Base-by-base conservation (phyloP, 2,797 vertebrate species). In the Chiroxiphia lanceolata region DNA sequence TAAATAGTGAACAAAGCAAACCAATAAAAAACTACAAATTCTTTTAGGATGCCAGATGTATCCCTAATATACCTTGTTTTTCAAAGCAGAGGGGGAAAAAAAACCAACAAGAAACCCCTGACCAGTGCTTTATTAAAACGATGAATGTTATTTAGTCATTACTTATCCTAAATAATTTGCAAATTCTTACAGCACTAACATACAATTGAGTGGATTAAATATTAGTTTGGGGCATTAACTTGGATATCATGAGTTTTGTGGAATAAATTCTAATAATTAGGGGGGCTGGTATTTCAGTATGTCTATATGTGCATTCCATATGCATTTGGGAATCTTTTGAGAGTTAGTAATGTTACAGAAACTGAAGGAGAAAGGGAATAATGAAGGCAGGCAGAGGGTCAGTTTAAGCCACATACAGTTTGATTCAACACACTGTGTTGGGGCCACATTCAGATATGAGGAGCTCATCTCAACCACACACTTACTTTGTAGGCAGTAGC, bases 81-180 rank as follows among this genome's bases (percentile, higher is more conserved):
- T 42, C 33, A 67, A 90, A 93, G 51, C 2, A 47, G 8, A 33
- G 15, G 8, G 9, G 4, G 10, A 13, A 3, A 7, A 13, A 33
- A 36, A 17, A 57, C 22, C 23, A 78, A 18, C 9, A 44, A 69
- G 61, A n/a, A 7, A 3, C 0, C 2, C 19, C 2, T 25, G 44
- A 59, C 14, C 13, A 54, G 48, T 13, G 15, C 3, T 61, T 6
- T 34, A 79, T 51, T 87, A 51, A 81, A 80, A 64, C 54, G n/a
- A 3, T 34, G 31, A 67, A n/a, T 51, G 5, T 45, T 79, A n/a
- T 25, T 40, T n/a, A 61, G 23, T 54, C 33, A 42, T 57, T 50
- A 53, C 6, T 31, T 9, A 12, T 88, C 9, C 78, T 13, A 89
- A 65, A 50, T 81, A 3, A 75, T 65, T 82, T 84, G 50, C 50